Evolutionary conservation across 2,797 vertebrate genomes (phyloP).

Genomic region (Choloepus didactylus): DNA sequence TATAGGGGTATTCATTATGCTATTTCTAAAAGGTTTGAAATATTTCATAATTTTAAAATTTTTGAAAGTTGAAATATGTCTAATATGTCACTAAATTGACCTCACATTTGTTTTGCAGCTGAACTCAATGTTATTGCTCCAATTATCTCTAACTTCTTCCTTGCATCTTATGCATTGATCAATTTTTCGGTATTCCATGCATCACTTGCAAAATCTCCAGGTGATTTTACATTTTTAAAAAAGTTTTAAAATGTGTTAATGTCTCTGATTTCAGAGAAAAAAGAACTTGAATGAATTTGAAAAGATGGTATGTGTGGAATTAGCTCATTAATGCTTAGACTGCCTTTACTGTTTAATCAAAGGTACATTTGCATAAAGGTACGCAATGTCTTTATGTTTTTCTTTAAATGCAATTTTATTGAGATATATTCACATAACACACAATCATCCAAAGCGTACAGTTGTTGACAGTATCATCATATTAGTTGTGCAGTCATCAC

Average conservation of each 20-base stretch:
- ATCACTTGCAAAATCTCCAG: conserved; percentile 99
- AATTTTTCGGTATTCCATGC: conserved; percentile 99
- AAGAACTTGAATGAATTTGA: not conserved
- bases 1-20: not conserved
- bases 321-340: conserved; percentile 6
- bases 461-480: no score
- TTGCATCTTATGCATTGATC: conserved; percentile 98
- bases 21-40: conserved; percentile 33
- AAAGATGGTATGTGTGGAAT: not conserved
- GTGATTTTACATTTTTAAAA: conserved; percentile 85
- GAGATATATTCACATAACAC: no score
- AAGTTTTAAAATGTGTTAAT: conserved; percentile 45
- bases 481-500: no score
- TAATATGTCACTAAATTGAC: not conserved
- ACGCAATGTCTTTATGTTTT: no score
- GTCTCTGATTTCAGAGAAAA: conserved; percentile 54
- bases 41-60: conserved; percentile 40
- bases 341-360: conserved; percentile 11
- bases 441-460: no score
- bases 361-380: no score
- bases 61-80: not conserved
- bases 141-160: conserved; percentile 99
- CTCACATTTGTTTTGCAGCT: conserved; percentile 87
- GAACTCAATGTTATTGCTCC: conserved; percentile 97
- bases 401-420: no score